Base-by-base conservation (phyloP, 2,888 invertebrate species). In the Mythimna albipuncta region DNA sequence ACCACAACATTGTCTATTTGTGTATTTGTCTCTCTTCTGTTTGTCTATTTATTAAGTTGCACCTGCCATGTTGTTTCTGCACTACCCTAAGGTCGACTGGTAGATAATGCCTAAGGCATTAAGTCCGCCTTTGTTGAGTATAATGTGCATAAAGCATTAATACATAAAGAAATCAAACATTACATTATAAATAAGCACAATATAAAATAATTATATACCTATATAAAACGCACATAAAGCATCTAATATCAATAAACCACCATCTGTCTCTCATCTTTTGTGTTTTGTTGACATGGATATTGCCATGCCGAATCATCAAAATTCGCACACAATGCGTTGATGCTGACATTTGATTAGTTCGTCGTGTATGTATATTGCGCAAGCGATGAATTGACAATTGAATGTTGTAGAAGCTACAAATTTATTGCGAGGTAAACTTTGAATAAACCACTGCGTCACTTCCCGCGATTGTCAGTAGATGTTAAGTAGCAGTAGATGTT, bases 381-480 rank as follows among this genome's bases (percentile, higher is more conserved):
- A 72, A 70, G 54, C 55, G 55, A 72, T 55, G 57, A 70, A 70
- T 68, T 80, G 71, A 55, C 72, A 71, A 80, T 80, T 54, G 67
- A 65, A 59, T 76, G 47, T 66, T 69, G 44, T 44, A 54, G 76
- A 44, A 50, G 62, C 54, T 54, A 61, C 52, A 68, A 62, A 64
- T 55, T 9, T 62, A 70, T 54, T 47, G 54, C 32, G 21, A 57
- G 41, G 52, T 52, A n/a, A 55, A 66, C n/a, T 64, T 63, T 72
- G 72, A 65, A 78, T 79, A 50, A 26, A 44, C 11, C 44, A 32
- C 26, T 44, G 26, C 72, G 64, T 81, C 71, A 72, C 54, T 70
- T 65, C 69, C 81, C 13, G 59, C 2, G 58, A 57, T 71, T 68
- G 65, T 75, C 19, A 1, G 26, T 4, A 62, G 47, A 65, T 63